phyloP scores from a whole-genome alignment of 2,888 invertebrate species.

The Cyclophora punctaria region DNA sequence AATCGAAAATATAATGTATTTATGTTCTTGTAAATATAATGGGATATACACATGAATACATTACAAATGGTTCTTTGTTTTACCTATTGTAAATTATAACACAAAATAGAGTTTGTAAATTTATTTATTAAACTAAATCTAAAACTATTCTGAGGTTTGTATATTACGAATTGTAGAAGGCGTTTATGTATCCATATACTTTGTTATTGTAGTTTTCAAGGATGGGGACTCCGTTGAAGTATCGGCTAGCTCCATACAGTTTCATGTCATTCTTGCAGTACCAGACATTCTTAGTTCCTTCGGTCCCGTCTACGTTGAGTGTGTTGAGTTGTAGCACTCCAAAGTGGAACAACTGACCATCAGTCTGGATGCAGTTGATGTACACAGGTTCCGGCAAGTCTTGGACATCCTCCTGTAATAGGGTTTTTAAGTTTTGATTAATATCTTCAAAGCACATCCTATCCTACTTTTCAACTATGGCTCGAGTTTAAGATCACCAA shows the following conservation, averaged over 20 bases:
- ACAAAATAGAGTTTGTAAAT: constrained; percentile 18
- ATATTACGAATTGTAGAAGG: constrained; percentile 82
- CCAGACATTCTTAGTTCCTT: constrained; percentile 84
- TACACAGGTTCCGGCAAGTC: constrained; percentile 84
- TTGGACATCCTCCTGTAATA: constrained; percentile 73
- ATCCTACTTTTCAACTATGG: too few species aligned
- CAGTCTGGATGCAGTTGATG: constrained; percentile 88
- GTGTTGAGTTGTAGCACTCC: constrained; percentile 90
- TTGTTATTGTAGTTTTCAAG: constrained; percentile 85
- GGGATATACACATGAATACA: constrained; percentile 71
- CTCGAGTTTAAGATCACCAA: too few species aligned
- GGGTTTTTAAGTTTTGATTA: too few species aligned
- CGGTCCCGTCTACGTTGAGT: constrained; percentile 76
- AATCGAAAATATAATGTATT: constrained; percentile 59
- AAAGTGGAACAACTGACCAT: constrained; percentile 86
- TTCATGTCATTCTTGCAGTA: constrained; percentile 80
- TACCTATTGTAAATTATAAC: constrained; percentile 20
- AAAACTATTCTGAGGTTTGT: constrained; percentile 22
- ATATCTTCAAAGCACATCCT: too few species aligned
- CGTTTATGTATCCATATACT: constrained; percentile 84
- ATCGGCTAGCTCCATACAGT: constrained; percentile 79
- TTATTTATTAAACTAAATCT: constrained; percentile 30
- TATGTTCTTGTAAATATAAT: constrained; percentile 74
- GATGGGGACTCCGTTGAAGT: constrained; percentile 78
- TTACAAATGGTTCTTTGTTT: constrained; percentile 36